phyloP scores from a whole-genome alignment of 2,113 vertebrate species.

The human (Homo sapiens) region GRCh38 chr6:92746001-92746500 shows the following conservation, averaged over 20 bases:
- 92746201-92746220: background rate
- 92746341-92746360: background rate
- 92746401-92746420: background rate
- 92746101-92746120: background rate
- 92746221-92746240: background rate
- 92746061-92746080: background rate
- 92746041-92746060: background rate
- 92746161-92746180: background rate
- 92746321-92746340: background rate
- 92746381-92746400: background rate
- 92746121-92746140: background rate
- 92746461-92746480: background rate
- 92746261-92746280: background rate
- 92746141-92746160: background rate
- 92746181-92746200: background rate
- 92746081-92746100: background rate
- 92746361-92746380: background rate
- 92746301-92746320: background rate
- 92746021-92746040: background rate
- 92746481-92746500: background rate
- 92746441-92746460: background rate
- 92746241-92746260: background rate
- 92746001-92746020: background rate
- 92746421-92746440: background rate
- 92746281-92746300: background rate